These are phyloP conservation scores for Drosophila erecta DNA, from an alignment of 1,140 invertebrate species.

Conservation along the genomic window DNA sequence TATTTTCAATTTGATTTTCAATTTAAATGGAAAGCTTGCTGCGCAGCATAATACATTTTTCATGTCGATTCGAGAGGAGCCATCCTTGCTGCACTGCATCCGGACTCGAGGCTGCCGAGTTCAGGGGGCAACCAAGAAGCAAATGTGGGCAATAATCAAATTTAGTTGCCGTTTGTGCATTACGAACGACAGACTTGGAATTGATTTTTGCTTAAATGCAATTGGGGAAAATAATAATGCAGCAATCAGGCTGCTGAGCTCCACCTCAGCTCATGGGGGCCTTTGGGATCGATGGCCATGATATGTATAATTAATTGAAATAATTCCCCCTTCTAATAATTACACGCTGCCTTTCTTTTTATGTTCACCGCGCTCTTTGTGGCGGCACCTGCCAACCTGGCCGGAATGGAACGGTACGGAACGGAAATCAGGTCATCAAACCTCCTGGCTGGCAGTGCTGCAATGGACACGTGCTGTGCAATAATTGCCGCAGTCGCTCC, in stretches of 20 bases:
- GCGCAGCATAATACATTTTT: slow-evolving; percentile 45
- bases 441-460: slow-evolving; percentile 85
- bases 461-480: slow-evolving; percentile 85
- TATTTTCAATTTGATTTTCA: slow-evolving; percentile 79
- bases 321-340: slow-evolving; percentile 28
- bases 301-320: slow-evolving; percentile 37
- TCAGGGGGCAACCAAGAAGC: background rate
- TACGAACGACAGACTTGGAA: slow-evolving; percentile 14
- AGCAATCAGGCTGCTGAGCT: slow-evolving; percentile 21
- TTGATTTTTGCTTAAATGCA: slow-evolving; percentile 24
- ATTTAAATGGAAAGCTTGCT: slow-evolving; percentile 71
- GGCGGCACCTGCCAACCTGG: background rate
- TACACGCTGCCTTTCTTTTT: background rate
- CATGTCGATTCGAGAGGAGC: slow-evolving; percentile 21
- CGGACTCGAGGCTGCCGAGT: background rate
- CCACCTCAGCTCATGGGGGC: background rate
- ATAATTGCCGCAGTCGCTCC: slow-evolving; percentile 84
- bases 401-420: slow-evolving; percentile 18
- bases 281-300: background rate
- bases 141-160: slow-evolving; percentile 43
- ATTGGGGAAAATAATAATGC: slow-evolving; percentile 9
- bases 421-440: slow-evolving; percentile 75
- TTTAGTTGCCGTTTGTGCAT: slow-evolving; percentile 33
- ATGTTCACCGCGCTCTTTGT: background rate
- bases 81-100: background rate